These are phyloP conservation scores for Melolontha melolontha DNA, from an alignment of 2,888 invertebrate species.

Conservation along the genomic window DNA sequence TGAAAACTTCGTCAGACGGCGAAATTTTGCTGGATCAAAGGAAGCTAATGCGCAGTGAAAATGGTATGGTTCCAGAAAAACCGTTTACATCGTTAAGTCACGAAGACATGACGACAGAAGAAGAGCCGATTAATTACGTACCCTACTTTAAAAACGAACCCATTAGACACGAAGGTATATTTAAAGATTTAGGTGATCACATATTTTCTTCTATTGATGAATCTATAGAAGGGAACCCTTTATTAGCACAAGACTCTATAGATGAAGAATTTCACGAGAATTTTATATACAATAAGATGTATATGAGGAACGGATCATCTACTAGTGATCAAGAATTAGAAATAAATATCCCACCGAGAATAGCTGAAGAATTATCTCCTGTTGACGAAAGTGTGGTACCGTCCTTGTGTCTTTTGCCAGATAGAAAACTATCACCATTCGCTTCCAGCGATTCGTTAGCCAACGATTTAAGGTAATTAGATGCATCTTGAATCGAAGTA, in stretches of 20 bases:
- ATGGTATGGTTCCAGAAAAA: slow-evolving; percentile 65
- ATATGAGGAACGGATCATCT: slow-evolving; percentile 73
- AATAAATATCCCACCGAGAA: slow-evolving; percentile 46
- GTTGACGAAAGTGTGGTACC: slow-evolving; percentile 69
- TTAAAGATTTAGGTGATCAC: slow-evolving; percentile 61
- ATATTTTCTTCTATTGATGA: slow-evolving; percentile 60
- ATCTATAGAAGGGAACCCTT: slow-evolving; percentile 55
- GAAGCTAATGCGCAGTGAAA: slow-evolving; percentile 66
- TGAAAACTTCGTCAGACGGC: slow-evolving; percentile 85
- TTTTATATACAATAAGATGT: slow-evolving; percentile 80
- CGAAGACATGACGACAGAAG: slow-evolving; percentile 68
- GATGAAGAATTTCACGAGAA: slow-evolving; percentile 86
- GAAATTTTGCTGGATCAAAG: slow-evolving; percentile 77
- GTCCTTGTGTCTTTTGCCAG: slow-evolving; percentile 62
- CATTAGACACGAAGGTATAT: slow-evolving; percentile 72
- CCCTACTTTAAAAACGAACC: slow-evolving; percentile 70
- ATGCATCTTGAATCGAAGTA: too few relatives aligned
- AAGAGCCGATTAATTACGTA: slow-evolving; percentile 55
- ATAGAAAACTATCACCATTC: slow-evolving; percentile 76
- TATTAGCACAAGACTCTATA: slow-evolving; percentile 64
- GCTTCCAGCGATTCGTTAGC: slow-evolving; percentile 87
- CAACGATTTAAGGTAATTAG: slow-evolving; percentile 73
- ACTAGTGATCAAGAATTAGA: slow-evolving; percentile 60
- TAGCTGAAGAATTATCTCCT: slow-evolving; percentile 59
- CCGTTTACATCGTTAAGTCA: slow-evolving; percentile 72